phyloP scores from a whole-genome alignment of 2,888 invertebrate species.

The Cerastoderma edule region DNA sequence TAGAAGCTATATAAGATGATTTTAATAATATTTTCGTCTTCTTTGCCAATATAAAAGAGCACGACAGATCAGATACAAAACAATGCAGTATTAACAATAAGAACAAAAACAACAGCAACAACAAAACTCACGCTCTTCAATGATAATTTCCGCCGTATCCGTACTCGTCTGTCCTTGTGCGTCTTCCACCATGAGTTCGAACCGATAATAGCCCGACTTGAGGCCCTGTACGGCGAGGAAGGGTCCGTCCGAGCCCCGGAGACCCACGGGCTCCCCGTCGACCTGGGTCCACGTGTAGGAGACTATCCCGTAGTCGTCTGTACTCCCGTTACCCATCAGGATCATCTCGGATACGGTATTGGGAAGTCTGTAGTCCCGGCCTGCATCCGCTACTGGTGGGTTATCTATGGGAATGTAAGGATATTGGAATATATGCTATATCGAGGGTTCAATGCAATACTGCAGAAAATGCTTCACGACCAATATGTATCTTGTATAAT shows the following conservation, averaged over 20 bases:
- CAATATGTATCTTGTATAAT: neutral
- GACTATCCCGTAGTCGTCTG: constrained; percentile 38
- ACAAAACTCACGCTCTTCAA: neutral
- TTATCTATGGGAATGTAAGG: constrained; percentile 10
- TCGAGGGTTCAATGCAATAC: too few relatives aligned
- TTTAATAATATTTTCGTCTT: too few relatives aligned
- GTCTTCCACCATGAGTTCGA: constrained; percentile 43
- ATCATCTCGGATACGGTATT: neutral
- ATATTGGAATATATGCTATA: too few relatives aligned
- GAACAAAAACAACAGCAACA: too few relatives aligned
- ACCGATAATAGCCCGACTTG: constrained; percentile 26
- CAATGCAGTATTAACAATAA: too few relatives aligned
- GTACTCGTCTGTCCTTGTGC: constrained; percentile 32
- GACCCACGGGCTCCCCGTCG: constrained; percentile 6
- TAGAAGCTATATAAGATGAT: too few relatives aligned
- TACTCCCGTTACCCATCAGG: constrained; percentile 22
- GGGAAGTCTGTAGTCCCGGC: neutral
- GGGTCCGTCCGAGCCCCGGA: neutral
- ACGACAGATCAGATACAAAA: too few relatives aligned
- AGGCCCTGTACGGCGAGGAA: constrained; percentile 2
- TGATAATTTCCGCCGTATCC: constrained; percentile 6
- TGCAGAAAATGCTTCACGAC: neutral
- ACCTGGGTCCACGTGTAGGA: constrained; percentile 30
- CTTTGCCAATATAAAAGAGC: too few relatives aligned
- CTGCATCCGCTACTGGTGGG: constrained; percentile 29